Evolutionary conservation across 2,113 vertebrate genomes (phyloP), one percentile per base, ranked within the genome.

Genomic region (Muscicapa adusta): DNA sequence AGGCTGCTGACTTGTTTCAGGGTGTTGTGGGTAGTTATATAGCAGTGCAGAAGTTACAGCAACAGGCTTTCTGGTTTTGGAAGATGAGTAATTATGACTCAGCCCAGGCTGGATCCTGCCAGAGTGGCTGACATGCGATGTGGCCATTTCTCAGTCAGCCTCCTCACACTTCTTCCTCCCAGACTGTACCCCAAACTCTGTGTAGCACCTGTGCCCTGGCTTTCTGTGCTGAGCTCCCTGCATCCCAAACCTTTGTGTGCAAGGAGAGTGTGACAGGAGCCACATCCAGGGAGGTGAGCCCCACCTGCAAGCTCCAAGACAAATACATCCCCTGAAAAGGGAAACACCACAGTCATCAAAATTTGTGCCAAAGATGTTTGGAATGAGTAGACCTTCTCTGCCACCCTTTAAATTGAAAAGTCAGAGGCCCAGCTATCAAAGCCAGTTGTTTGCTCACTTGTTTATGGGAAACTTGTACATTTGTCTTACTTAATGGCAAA

Each of bases 11-110:
- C n/a, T 66, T 85, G 36, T 88, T 68, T 62, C 34, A 53, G 26
- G 24, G 25, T 71, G 40, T 47, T 54, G 14, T 29, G 47, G 5
- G 18, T 38, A 81, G 33, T 78, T 34, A 20, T 0, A 6, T 13
- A 72, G 23, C 29, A 85, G 45, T 17, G 8, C 42, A 66, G 56
- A 67, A 62, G 18, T 76, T 63, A 78, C 91, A 92, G 91, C 56
- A 57, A 20, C 36, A 88, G 88, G 57, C 67, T 74, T 96, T 97
- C 90, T 68, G 10, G 36, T 77, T n/a, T 70, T 40, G 61, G 75
- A 91, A 86, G 56, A 83, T 77, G 61, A 77, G 45, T 85, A 91
- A 85, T 71, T 62, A 54, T 51, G 91, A 89, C 84, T 96, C 83
- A 53, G 48, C 31, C 22, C 19, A 28, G 57, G 33, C 72, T 75